Base-by-base conservation (phyloP, 1,140 invertebrate species). In the Achroia grisella region DNA sequence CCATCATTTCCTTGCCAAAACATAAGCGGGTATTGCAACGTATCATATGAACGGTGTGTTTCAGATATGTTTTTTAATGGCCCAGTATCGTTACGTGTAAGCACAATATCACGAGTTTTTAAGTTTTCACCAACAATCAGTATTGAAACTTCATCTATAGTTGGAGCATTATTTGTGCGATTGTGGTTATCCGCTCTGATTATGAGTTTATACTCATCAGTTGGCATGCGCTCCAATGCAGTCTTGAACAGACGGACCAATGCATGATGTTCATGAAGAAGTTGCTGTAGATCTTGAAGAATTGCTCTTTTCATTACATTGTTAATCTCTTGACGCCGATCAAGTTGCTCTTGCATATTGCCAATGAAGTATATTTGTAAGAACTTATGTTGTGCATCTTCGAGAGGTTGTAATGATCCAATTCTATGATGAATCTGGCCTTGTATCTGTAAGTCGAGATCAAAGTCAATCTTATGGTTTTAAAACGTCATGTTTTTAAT, bases 21-120 rank as follows among this genome's bases (percentile, higher is more conserved):
- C 29, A 87, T 73, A 13, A 87, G 48, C 39, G 82, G 74, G 65
- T 87, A 87, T 67, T 78, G 69, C 12, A 86, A 57, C 28, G 77
- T 56, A 56, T 87, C 80, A 58, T 75, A 80, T 36, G 63, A 68
- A 5, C 73, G 57, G 49, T 80, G 68, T 15, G 63, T 82, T 62
- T 83, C 70, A 41, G 45, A 54, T 55, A 79, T 61, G 58, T 28
- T 5, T 60, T 69, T 52, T 15, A 69, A 51, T 58, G 64, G 44
- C 34, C 50, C 51, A 61, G 33, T 62, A 61, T 63, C 31, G 44
- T 56, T 62, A 49, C 55, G 50, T 62, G 42, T 54, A 60, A 70
- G 59, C 40, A 71, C 59, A 66, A 71, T 71, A 56, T 68, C 56
- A 33, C 69, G 64, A 37, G 36, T 34, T 51, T 73, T 34, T 23